phyloP scores from a whole-genome alignment of 2,888 invertebrate species.

The Scaptodrosophila latifasciaeformis region DNA sequence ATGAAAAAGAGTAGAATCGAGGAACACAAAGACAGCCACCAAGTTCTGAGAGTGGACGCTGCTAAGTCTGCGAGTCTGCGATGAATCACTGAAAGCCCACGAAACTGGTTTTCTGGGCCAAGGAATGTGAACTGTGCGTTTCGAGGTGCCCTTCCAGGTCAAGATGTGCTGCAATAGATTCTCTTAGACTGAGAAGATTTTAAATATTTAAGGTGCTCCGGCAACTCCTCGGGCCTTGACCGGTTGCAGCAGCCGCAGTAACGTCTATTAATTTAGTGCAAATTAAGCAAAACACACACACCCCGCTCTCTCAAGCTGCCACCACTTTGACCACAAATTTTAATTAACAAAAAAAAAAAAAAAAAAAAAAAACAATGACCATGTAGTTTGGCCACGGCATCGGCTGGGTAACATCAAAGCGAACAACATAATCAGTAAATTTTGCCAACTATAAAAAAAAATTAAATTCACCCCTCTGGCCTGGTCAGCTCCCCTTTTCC shows the following conservation, averaged over 20 bases:
- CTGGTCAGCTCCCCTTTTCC: too few species aligned
- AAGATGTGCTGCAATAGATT: slow-evolving; percentile 30
- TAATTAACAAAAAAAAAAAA: slow-evolving; percentile 66
- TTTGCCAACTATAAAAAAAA: slow-evolving; percentile 4
- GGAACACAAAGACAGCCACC: not conserved
- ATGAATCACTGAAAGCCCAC: slow-evolving; percentile 47
- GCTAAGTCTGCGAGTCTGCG: slow-evolving; percentile 47
- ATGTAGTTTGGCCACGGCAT: slow-evolving; percentile 40
- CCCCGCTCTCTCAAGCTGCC: slow-evolving; percentile 8
- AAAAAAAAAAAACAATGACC: slow-evolving; percentile 64
- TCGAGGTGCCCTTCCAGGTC: slow-evolving; percentile 61
- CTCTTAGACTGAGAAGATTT: slow-evolving; percentile 43
- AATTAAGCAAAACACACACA: slow-evolving; percentile 29
- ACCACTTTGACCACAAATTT: slow-evolving; percentile 56
- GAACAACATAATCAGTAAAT: slow-evolving; percentile 48
- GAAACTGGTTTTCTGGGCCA: slow-evolving; percentile 48
- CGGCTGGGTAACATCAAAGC: slow-evolving; percentile 9
- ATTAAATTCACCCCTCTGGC: not conserved
- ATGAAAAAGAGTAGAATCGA: slow-evolving; percentile 39
- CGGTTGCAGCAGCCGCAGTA: slow-evolving; percentile 32
- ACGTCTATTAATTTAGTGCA: slow-evolving; percentile 50
- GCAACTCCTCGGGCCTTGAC: slow-evolving; percentile 9
- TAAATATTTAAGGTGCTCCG: slow-evolving; percentile 49
- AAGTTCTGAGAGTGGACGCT: slow-evolving; percentile 42
- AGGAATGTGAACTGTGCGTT: slow-evolving; percentile 7